A percentile compares a stretch with the other conserved stretches of the same genome.
These are phyloP conservation scores for Rhodeus uyekii DNA, from an alignment of 2,797 vertebrate genomes.

Conservation along the genomic window DNA sequence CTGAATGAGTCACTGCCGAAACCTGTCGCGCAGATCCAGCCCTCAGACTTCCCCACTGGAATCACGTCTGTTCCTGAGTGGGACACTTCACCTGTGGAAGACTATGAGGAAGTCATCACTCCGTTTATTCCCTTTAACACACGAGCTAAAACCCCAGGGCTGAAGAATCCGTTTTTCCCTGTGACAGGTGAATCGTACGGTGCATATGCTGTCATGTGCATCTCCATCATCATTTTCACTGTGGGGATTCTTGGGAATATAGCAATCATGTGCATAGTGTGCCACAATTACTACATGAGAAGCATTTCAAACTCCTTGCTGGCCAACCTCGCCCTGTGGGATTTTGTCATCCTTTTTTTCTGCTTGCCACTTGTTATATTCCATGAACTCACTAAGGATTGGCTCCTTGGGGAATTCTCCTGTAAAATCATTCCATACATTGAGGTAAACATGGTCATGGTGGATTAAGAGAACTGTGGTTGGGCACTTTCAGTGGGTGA, in stretches of 20 bases:
- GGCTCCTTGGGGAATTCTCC: conserved; percentile 95
- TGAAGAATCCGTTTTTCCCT: conserved; percentile 93
- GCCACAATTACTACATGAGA: conserved; percentile 97
- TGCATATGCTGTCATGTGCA: conserved; percentile 85
- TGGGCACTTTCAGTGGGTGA: neutral
- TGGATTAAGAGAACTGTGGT: neutral
- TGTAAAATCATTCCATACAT: conserved; percentile 96
- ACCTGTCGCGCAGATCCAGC: conserved; percentile 70
- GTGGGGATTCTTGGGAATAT: conserved; percentile 92
- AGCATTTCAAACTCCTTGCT: conserved; percentile 96
- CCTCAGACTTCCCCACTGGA: conserved; percentile 40
- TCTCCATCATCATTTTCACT: conserved; percentile 85
- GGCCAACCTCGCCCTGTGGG: conserved; percentile 96
- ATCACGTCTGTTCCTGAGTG: conserved; percentile 62
- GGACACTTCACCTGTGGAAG: conserved; percentile 56
- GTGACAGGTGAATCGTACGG: conserved; percentile 85
- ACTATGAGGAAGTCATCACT: conserved; percentile 60
- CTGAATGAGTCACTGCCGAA: conserved; percentile 48
- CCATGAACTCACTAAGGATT: conserved; percentile 91
- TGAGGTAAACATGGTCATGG: conserved; percentile 84
- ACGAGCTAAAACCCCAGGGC: conserved; percentile 63
- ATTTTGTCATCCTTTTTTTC: conserved; percentile 93
- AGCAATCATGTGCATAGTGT: conserved; percentile 96
- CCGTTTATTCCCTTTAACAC: conserved; percentile 64
- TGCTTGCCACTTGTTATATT: conserved; percentile 94